Base-by-base conservation (phyloP, 2,113 vertebrate species). In the Corythornis madagascariensis region DNA sequence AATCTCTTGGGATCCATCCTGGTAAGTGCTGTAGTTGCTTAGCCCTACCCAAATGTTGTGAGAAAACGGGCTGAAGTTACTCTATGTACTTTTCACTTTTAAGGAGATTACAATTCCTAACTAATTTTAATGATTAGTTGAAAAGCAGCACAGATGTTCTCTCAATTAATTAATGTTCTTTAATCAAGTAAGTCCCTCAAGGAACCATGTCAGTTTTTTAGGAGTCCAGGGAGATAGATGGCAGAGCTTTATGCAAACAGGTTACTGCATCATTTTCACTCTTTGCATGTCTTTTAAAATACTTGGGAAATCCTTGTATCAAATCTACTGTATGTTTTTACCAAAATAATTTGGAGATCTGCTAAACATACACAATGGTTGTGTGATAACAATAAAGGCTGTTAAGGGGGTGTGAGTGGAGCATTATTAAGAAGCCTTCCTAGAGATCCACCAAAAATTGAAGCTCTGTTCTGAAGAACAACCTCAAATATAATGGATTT, bases 141-240 rank as follows among this genome's bases (percentile, higher is more conserved):
- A 59, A 93, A 93, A 94, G 25, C 78, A 91, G 82, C 79, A 48
- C 95, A 94, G 95, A 91, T 95, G 84, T 93, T 96, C 85, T 38
- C 53, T 95, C 56, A 94, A 83, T 96, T 96, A 95, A 93, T 96
- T 93, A 92, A 87, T 94, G 89, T 89, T 95, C 76, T 93, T 94
- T 91, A 95, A 93, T 88, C 64, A 83, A 83, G 40, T 31, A 55
- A 90, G 65, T 84, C 92, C 67, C 83, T 82, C 65, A 83, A 90
- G 88, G 29, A 93, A n/a, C 38, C 4, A 17, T 60, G 76, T 72
- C 50, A 35, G 40, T 77, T 93, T 96, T 94, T 93, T 76, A 78
- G 35, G 83, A 89, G 43, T 66, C 63, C 3, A 5, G n/a, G 69
- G 67, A 92, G 76, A 81, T 4, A 59, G 75, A 88, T 71, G 71